Percentiles rank a stretch among this genome's conserved stretches.
phyloP scores from a whole-genome alignment of 2,113 vertebrate species.

The Mormyrus lacerda region DNA sequence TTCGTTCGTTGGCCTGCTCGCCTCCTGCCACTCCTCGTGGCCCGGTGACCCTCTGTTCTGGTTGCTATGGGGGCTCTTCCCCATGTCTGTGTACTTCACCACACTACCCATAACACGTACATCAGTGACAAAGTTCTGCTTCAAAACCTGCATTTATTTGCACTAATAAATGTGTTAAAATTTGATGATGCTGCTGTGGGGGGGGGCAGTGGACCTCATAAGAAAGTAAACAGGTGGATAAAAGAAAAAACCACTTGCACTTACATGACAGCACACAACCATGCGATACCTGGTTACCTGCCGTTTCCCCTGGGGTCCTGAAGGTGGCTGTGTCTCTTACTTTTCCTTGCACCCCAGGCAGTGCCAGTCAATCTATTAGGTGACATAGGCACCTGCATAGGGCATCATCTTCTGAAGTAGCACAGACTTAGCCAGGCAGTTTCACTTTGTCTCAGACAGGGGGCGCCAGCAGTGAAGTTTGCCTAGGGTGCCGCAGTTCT shows the following conservation, averaged over 20 bases:
- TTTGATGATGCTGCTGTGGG: neutral
- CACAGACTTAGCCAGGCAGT: neutral
- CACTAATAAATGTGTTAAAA: neutral
- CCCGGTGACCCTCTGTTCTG: neutral
- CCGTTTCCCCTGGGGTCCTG: neutral
- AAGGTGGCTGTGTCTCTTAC: neutral
- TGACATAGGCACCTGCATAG: neutral
- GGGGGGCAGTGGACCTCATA: neutral
- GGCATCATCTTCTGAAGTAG: neutral
- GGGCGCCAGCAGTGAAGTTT: too few species aligned
- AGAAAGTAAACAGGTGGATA: neutral
- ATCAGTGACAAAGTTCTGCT: neutral
- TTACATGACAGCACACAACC: neutral
- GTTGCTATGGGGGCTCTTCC: neutral
- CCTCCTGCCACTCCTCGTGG: neutral
- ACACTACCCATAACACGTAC: neutral
- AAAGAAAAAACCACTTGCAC: neutral
- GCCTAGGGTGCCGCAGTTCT: too few species aligned
- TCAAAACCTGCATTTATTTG: neutral
- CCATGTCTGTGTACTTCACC: neutral
- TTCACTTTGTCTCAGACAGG: neutral
- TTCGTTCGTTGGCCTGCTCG: neutral
- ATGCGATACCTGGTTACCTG: neutral
- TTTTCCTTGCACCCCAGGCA: neutral
- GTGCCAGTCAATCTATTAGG: neutral